These are phyloP conservation scores for Parauchenoglanis punctatus DNA, from an alignment of 2,797 vertebrate genomes.

Conservation along the genomic window DNA sequence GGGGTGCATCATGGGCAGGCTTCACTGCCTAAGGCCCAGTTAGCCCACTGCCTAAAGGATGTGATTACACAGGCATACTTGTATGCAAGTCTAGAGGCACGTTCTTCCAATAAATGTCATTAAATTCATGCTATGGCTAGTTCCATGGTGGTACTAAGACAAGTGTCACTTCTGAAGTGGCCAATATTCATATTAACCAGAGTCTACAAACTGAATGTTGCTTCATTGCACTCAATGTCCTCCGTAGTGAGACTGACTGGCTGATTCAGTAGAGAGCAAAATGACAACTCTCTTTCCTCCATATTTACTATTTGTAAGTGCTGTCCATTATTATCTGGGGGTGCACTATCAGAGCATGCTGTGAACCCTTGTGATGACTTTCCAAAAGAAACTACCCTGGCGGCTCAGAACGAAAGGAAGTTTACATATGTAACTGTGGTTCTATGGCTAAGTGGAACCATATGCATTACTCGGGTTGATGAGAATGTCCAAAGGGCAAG, in stretches of 20 bases:
- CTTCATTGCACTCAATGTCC: neutral
- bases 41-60: neutral
- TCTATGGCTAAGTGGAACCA: neutral
- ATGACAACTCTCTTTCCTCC: neutral
- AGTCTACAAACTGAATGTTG: neutral
- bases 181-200: neutral
- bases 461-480: neutral
- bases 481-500: constrained; percentile 1
- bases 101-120: neutral
- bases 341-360: neutral
- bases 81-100: neutral
- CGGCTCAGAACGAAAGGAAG: neutral
- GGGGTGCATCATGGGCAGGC: neutral
- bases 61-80: neutral
- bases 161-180: neutral
- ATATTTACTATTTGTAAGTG: neutral
- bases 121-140: neutral
- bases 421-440: neutral
- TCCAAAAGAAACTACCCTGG: neutral
- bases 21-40: neutral
- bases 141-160: neutral
- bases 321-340: neutral
- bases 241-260: neutral
- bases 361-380: neutral
- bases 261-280: neutral